Percentiles rank a stretch among this genome's conserved stretches.
phyloP scores from a whole-genome alignment of 1,140 invertebrate species.

The Archivesica marissinica region DNA sequence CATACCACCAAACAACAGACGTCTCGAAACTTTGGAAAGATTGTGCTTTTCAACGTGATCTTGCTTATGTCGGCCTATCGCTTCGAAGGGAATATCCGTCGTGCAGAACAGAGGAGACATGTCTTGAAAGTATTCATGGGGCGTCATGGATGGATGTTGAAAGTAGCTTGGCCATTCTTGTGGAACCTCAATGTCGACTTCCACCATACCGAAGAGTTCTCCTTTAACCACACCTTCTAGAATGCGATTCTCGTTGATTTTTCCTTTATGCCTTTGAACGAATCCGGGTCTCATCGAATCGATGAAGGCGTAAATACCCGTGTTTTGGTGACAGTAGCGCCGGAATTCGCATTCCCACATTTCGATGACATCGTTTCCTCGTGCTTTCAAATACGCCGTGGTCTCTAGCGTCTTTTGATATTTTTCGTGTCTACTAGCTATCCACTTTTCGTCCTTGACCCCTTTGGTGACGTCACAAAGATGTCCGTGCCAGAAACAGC shows the following conservation, averaged over 20 bases:
- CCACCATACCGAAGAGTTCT: conserved; percentile 10
- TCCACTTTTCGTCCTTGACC: conserved; percentile 6
- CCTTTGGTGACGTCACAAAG: conserved; percentile 14
- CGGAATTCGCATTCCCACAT: conserved; percentile 54
- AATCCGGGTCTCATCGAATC: background rate
- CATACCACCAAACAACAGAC: conserved; percentile 25
- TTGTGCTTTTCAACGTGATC: conserved; percentile 42
- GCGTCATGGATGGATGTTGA: conserved; percentile 23
- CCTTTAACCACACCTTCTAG: conserved; percentile 35
- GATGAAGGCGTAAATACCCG: background rate
- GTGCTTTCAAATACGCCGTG: conserved; percentile 6
- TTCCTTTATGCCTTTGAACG: background rate
- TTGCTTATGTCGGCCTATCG: conserved; percentile 66
- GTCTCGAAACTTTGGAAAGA: conserved; percentile 49
- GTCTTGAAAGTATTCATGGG: conserved; percentile 60
- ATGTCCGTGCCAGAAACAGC: conserved; percentile 65
- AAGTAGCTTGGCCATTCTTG: conserved; percentile 44
- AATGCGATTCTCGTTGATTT: conserved; percentile 32
- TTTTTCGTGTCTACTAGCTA: background rate
- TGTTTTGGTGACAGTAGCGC: background rate
- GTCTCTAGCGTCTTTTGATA: conserved; percentile 13
- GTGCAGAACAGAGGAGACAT: conserved; percentile 60
- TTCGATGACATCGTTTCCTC: conserved; percentile 28
- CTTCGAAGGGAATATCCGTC: too few species aligned
- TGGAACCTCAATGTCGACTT: conserved; percentile 60